Evolutionary conservation across 2,797 vertebrate genomes (phyloP).

Genomic region (Dallia pectoralis): DNA sequence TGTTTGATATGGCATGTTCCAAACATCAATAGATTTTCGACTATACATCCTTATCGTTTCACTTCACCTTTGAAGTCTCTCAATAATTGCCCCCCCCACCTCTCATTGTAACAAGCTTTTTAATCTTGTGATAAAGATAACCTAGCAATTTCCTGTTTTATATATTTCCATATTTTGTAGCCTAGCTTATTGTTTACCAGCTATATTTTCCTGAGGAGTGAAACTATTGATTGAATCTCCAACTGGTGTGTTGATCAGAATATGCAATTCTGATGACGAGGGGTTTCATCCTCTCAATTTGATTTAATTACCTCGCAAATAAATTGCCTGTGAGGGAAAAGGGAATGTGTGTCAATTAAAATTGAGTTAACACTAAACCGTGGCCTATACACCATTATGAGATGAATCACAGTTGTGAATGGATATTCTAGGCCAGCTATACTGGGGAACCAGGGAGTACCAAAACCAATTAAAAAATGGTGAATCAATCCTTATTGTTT

Average conservation of each 20-base stretch:
- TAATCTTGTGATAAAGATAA: not conserved
- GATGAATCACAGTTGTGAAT: conserved; percentile 6
- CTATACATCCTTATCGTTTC: not conserved
- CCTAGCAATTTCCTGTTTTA: not conserved
- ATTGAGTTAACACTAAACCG: conserved; percentile 6
- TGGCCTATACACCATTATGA: not conserved
- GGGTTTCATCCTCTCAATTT: not conserved
- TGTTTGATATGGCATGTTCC: not conserved
- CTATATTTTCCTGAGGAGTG: not conserved
- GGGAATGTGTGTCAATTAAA: conserved; percentile 5
- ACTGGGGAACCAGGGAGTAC: not conserved
- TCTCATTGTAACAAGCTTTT: not conserved
- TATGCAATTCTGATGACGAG: not conserved
- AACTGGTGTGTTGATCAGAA: not conserved
- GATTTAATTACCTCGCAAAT: not conserved
- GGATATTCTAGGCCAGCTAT: not conserved
- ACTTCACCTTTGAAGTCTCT: not conserved
- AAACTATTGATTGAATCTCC: not conserved
- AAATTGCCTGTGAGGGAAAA: not conserved
- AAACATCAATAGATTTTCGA: too few relatives aligned
- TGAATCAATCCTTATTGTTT: not conserved
- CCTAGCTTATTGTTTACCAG: not conserved
- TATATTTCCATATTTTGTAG: not conserved
- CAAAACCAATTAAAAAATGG: conserved; percentile 1
- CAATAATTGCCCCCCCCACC: not conserved